Base-by-base conservation (phyloP, 2,113 vertebrate genomes). In the Parus major region DNA sequence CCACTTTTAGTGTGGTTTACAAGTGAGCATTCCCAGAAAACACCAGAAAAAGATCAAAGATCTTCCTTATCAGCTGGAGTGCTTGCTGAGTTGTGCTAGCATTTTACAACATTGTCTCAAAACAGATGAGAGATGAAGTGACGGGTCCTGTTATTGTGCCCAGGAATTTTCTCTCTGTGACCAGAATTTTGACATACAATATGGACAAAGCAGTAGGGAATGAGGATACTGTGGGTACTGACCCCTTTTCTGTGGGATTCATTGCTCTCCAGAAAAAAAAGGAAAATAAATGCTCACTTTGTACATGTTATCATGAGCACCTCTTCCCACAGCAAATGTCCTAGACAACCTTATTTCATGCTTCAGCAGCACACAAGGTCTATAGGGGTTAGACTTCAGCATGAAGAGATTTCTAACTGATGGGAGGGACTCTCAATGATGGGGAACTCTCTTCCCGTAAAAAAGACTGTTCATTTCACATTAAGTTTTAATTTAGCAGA, bases 401-500 rank as follows among this genome's bases (percentile, higher is more conserved):
- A 59, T 29, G 20, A 90, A 50, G 42, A 41, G 64, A 56, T 27
- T 84, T 35, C 44, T 68, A 29, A 11, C 29, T 23, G 53, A 42
- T 36, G 0, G 0, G 14, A 23, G 35, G 8, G 25, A 76, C 44
- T 55, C 49, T 80, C n/a, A 41, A 82, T 50, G 29, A 81, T 3
- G 2, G 35, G 5, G 35, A 84, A 66, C 36, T 39, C n/a, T 86
- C 44, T 88, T 94, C 64, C 49, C 0, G 0, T 69, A 84, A 82
- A 95, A 87, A 83, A 73, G 10, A 21, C 76, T 80, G 72, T 56
- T 94, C 65, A 41, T 94, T 95, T 90, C 50, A 57, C 49, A 87
- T 85, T 82, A 92, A 71, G n/a, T 92, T 90, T 94, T 92, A 92
- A 94, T 89, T 93, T 95, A 95, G 71, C 86, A 92, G 77, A 93